These are phyloP conservation scores for Stenotaenia linearis DNA, from an alignment of 2,888 invertebrate species.

Conservation along the genomic window DNA sequence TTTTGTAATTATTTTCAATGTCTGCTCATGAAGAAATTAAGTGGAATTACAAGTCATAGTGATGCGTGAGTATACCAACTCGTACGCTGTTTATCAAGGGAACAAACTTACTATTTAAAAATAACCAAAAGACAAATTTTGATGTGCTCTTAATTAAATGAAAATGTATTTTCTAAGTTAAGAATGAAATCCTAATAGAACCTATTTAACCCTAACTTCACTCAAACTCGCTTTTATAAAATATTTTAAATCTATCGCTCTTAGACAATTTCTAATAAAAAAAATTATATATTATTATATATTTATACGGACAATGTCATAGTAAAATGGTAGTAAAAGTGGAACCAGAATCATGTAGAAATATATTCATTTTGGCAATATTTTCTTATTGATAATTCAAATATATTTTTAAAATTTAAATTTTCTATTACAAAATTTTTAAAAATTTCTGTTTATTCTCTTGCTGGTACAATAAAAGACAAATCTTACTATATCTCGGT, in stretches of 20 bases:
- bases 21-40: too few relatives aligned
- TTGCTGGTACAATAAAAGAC: not conserved
- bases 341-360: not conserved
- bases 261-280: not conserved
- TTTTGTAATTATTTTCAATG: not conserved
- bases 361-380: not conserved
- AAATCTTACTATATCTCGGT: not conserved
- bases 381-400: not conserved
- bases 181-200: not conserved
- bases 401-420: not conserved
- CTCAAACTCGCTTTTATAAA: not conserved
- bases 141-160: conserved; percentile 2
- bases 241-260: conserved; percentile 9
- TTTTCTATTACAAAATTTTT: not conserved
- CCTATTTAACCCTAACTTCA: not conserved
- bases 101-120: not conserved
- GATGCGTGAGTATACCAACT: conserved; percentile 2
- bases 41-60: too few relatives aligned
- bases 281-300: not conserved
- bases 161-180: not conserved
- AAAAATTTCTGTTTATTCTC: not conserved
- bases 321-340: not conserved
- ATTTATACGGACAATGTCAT: conserved; percentile 17
- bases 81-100: conserved; percentile 10
- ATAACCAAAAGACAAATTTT: not conserved